Evolutionary conservation across 2,797 vertebrate genomes (phyloP), one percentile per base, ranked within the genome.

Genomic region (Falco cherrug): DNA sequence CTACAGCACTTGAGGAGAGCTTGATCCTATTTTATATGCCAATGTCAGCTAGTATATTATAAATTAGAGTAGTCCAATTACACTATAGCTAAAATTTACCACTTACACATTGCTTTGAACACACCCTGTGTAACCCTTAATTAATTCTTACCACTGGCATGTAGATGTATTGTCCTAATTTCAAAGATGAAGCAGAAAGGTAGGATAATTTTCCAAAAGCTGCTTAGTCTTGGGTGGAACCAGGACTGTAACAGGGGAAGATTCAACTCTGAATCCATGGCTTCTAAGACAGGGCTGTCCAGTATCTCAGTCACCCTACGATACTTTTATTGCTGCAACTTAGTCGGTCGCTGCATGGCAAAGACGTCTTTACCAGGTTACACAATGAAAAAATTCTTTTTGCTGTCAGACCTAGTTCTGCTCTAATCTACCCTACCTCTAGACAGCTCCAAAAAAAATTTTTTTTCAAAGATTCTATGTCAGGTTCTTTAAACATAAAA

Each of bases 21-120:
- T 87, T 87, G 86, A 90, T 92, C 75, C 61, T 91, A 41, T 67
- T 95, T 95, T 43, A 87, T 84, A 95, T 85, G 84, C 50, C 61
- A 91, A 37, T 73, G 75, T 67, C 64, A 89, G 68, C 64, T 67
- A 89, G 56, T 60, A 61, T 89, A 87, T 93, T 85, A 87, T 51
- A 94, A 94, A 89, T 85, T 73, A 87, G 73, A 92, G 68, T 28
- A 87, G 94, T 56, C 71, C 65, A 93, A 92, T 96, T 93, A 94
- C 70, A 74, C 68, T 85, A 50, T 56, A 83, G 84, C 57, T 93
- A 89, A 74, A 91, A 93, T 89, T 95, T 87, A 92, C 68, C 90
- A 92, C 68, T 94, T 95, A 54, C 3, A 77, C 47, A 39, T 74
- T 78, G 81, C 81, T 94, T 93, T 80, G 75, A 95, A 95, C 24